Base-by-base conservation (phyloP, 2,797 vertebrate species). In the Cetoscarus ocellatus region DNA sequence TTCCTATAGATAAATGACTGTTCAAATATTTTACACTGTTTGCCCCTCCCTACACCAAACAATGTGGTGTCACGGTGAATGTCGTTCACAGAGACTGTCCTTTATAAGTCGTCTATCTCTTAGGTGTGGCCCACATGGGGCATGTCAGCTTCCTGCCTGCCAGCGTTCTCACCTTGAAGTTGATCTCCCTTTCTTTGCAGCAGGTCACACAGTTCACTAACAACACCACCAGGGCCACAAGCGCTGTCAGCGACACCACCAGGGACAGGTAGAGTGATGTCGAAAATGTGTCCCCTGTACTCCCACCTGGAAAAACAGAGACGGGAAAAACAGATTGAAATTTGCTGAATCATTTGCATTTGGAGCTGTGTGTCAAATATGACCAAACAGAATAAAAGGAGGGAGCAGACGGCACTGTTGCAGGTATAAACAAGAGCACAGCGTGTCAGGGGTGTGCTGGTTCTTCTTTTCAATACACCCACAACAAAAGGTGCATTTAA, bases 171-270 rank as follows among this genome's bases (percentile, higher is more conserved):
- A 98, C 98, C 96, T 99, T 98, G 89, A 99, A 99, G 92, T 99
- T 95, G 88, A 99, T 98, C 88, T 98, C 96, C 0, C 94, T 95
- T 71, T 98, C 95, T 91, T 99, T 99, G 91, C 98, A 99, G 94
- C 98, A 99, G 91, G 95, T 97, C 64, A 96, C 93, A 75, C 98
- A 99, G 91, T 97, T 97, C 58, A 94, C 92, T 42, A 98, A 90
- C 84, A 97, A 71, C 67, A 97, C 90, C 48, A 96, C 90, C 79
- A 98, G 82, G 35, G 94, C 88, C 55, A 96, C 84, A 34, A 98
- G 92, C 55, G 91, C 92, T 60, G 94, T 94, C 61, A 96, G 52
- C 19, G 96, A 97, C 58, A 98, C 90, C 76, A 94, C 67, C 89
- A 97, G 88, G 64, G 96, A 93, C 71, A 94, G 19, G 75, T 65